Conservation (phyloP, 2,113 vertebrate species). For the Spermophilus dauricus region DNA sequence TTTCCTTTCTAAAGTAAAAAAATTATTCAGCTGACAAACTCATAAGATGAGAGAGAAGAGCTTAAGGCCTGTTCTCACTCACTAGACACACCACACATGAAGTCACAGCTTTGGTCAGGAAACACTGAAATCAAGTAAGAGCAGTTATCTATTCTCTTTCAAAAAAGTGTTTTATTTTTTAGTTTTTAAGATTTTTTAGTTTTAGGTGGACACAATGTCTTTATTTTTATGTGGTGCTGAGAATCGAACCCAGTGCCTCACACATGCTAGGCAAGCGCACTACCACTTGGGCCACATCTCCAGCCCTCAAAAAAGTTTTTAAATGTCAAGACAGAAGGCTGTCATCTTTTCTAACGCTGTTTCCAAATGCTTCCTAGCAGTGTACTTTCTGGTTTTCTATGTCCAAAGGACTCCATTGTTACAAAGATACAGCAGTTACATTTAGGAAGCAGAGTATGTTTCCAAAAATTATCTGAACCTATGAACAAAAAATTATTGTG, state of each 20-base stretch:
- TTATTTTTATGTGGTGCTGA: no score
- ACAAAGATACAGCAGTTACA: conserved; percentile 5
- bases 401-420: background rate
- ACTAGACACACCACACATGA: background rate
- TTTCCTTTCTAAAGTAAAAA: background rate
- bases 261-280: no score
- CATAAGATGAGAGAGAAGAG: background rate
- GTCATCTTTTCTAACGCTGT: background rate
- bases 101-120: background rate
- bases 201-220: no score
- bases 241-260: no score
- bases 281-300: no score
- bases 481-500: background rate
- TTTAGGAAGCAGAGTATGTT: background rate
- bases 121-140: conserved; percentile 39
- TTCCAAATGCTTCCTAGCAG: background rate
- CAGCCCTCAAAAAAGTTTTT: background rate
- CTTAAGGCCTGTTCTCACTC: background rate
- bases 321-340: conserved; percentile 5
- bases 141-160: conserved; percentile 32
- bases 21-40: background rate
- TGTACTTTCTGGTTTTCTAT: background rate
- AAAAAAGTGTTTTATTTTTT: background rate
- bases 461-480: conserved; percentile 25
- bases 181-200: no score